Conservation (phyloP, 2,113 vertebrate species). For the Hystrix brachyura region DNA sequence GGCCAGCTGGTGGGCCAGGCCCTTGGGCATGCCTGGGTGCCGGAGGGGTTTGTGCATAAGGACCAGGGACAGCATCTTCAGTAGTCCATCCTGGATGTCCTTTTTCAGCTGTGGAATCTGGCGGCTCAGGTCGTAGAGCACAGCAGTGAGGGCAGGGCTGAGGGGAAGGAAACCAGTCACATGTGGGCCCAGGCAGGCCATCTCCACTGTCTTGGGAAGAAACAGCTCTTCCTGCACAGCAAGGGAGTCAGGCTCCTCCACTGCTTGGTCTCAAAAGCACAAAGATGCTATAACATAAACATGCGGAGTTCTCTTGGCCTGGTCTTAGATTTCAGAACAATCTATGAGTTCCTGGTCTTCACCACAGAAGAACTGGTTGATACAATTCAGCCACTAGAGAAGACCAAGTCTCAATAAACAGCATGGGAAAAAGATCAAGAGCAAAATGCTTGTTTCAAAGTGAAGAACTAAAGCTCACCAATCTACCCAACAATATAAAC, state of each 20-base stretch:
- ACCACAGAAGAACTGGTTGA: conserved; percentile 1
- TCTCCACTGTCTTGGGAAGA: neutral
- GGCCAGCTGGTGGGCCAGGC: conserved; percentile 96
- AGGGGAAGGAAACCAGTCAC: conserved; percentile 1
- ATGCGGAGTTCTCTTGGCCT: neutral
- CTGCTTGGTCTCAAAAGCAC: neutral
- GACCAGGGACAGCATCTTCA: conserved; percentile 99
- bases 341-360: neutral
- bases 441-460: neutral
- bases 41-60: conserved; percentile 98
- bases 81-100: conserved; percentile 98
- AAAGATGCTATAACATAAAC: neutral
- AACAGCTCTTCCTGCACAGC: neutral
- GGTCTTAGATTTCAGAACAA: conserved; percentile 4
- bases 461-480: neutral
- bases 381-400: neutral
- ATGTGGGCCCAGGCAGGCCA: rapidly evolving
- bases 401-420: neutral
- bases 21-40: conserved; percentile 99
- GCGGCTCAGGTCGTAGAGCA: conserved; percentile 97
- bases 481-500: neutral
- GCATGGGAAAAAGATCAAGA: neutral
- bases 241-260: neutral
- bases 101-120: conserved; percentile 99
- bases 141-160: conserved; percentile 97